Evolutionary conservation across 2,113 vertebrate genomes (phyloP).

Genomic region (Laticauda colubrina): DNA sequence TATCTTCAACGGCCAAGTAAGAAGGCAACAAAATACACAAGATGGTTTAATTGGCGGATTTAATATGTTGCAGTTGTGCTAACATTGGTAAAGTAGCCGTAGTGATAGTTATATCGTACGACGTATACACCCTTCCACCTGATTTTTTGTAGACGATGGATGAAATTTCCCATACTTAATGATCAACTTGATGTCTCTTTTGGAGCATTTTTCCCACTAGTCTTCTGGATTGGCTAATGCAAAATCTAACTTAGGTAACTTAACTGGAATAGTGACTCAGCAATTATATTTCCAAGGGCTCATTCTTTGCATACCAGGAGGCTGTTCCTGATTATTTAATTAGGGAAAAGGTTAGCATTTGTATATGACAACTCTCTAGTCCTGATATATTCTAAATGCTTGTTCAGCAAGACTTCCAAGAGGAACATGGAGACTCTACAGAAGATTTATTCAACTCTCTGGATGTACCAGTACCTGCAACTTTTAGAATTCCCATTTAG

Average conservation of each 20-base stretch:
- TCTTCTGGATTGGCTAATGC: neutral
- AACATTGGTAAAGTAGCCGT: neutral
- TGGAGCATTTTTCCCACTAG: neutral
- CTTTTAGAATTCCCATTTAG: neutral
- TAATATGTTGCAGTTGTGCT: neutral
- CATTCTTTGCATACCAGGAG: neutral
- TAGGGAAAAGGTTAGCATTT: neutral
- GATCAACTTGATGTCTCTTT: neutral
- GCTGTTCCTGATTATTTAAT: neutral
- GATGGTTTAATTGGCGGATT: neutral
- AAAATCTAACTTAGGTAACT: neutral
- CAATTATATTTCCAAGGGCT: neutral
- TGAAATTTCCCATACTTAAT: neutral
- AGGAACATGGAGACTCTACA: neutral
- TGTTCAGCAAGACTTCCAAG: neutral
- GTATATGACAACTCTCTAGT: neutral
- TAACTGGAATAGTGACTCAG: neutral
- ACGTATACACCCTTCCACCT: neutral
- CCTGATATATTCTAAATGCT: neutral
- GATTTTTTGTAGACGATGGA: neutral
- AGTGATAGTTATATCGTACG: neutral
- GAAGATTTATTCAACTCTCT: neutral
- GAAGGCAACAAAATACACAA: neutral
- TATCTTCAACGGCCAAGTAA: neutral
- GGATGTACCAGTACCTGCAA: neutral